Conservation (phyloP, 2,113 vertebrate genomes). For the Neodon shergylaensis region DNA sequence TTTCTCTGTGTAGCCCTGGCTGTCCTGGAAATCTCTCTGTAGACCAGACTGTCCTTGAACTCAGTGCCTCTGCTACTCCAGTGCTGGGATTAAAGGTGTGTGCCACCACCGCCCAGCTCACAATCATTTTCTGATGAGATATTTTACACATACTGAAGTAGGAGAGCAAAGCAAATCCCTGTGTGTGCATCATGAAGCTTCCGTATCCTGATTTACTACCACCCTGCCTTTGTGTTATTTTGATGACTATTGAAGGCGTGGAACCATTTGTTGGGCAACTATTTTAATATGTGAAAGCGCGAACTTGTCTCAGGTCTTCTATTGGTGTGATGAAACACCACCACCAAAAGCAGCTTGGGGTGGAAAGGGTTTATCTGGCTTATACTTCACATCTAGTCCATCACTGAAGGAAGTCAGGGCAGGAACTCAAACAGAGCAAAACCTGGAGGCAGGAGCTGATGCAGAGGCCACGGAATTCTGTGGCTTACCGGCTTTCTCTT, state of each 20-base stretch:
- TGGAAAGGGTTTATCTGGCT: background rate
- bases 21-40: too few species aligned
- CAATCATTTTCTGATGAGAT: background rate
- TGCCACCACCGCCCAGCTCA: too few species aligned
- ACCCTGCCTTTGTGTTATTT: background rate
- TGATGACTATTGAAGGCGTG: background rate
- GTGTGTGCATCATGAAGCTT: too few species aligned
- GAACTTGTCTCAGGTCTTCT: background rate
- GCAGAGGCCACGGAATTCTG: background rate
- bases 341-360: background rate
- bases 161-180: background rate
- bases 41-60: too few species aligned
- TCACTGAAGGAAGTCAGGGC: background rate
- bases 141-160: background rate
- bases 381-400: background rate
- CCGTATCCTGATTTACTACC: background rate
- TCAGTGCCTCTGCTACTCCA: too few species aligned
- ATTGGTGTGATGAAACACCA: background rate
- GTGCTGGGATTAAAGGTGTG: too few species aligned
- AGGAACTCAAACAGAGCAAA: background rate
- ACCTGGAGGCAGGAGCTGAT: background rate
- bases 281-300: conserved; percentile 4
- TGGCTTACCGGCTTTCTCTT: background rate
- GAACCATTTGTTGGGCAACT: background rate
- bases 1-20: too few species aligned